Base-by-base conservation (phyloP, 2,888 invertebrate species). In the Phasia obesa region DNA sequence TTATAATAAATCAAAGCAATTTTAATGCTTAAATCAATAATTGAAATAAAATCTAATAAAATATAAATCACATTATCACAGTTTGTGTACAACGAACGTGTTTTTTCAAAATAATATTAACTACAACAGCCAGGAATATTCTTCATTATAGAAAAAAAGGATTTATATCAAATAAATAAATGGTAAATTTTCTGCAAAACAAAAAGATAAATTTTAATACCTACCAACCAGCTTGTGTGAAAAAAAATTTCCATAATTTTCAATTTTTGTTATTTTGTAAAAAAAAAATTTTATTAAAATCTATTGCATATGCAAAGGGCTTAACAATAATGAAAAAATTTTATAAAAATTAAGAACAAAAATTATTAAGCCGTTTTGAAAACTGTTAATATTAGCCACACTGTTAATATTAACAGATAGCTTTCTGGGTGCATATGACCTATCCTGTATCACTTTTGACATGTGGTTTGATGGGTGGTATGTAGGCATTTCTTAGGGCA, bases 161-260 rank as follows among this genome's bases (percentile, higher is more conserved):
- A 73, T 73, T 77, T 77, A n/a, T n/a, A n/a, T n/a, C n/a, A 77
- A 77, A 69, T 53, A 31, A 62, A 67, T 67, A 71, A 81, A 75
- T 81, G 65, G 78, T 71, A 78, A 78, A 23, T 55, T 44, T 15
- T 62, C 19, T n/a, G 4, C 5, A 38, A 38, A 15, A 38, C 13
- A 38, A 55, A 64, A n/a, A 42, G 4, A 25, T 51, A 49, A 51
- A 42, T 11, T n/a, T 51, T 25, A 13, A 49, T 19, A 27, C 0
- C 15, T 21, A 42, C 38, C 57, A 59, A 59, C 59, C 27, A 44
- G 21, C 17, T n/a, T 38, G 17, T 55, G 49, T 65, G 67, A 27
- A 75, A 62, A 42, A 51, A 4, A 42, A 0, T n/a, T 42, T 42
- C 15, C 13, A 4, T 15, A 2, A 2, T 0, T n/a, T 42, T n/a